Evolutionary conservation across 2,797 vertebrate species (phyloP).

Genomic region (Natrix natrix): DNA sequence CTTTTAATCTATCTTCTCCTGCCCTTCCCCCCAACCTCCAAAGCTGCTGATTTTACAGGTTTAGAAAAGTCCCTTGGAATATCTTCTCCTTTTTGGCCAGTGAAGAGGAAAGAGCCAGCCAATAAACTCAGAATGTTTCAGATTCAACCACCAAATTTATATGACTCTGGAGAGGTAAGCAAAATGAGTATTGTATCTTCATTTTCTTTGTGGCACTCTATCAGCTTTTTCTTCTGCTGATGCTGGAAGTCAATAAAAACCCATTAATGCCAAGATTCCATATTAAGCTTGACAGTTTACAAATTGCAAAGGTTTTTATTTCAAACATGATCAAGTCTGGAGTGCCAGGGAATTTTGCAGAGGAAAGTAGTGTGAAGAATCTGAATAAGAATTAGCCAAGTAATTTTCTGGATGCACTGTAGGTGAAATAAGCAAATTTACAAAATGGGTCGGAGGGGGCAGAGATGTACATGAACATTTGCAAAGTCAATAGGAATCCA

Average conservation of each 20-base stretch:
- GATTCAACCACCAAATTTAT: slow-evolving; percentile 48
- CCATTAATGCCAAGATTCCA: slow-evolving; percentile 60
- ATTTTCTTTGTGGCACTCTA: slow-evolving; percentile 54
- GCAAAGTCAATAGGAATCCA: slow-evolving; percentile 1
- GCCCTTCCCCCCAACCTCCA: not conserved
- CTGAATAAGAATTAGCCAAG: slow-evolving; percentile 29
- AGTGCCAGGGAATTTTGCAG: slow-evolving; percentile 14
- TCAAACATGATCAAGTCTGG: slow-evolving; percentile 48
- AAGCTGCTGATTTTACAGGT: slow-evolving; percentile 22
- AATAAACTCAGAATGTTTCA: slow-evolving; percentile 45
- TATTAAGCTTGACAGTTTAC: slow-evolving; percentile 63
- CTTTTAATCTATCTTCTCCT: slow-evolving; percentile 20
- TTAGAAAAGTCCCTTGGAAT: slow-evolving; percentile 11
- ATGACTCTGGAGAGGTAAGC: slow-evolving; percentile 46
- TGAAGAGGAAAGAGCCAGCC: slow-evolving; percentile 35
- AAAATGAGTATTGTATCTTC: slow-evolving; percentile 52
- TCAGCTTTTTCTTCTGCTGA: slow-evolving; percentile 57
- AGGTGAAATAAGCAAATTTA: slow-evolving; percentile 26
- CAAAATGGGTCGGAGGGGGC: not conserved
- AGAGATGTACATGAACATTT: not conserved
- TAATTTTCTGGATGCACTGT: not conserved
- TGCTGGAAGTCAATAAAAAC: slow-evolving; percentile 60
- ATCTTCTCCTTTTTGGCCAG: not conserved
- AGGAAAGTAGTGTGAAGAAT: slow-evolving; percentile 26
- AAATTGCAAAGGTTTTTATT: slow-evolving; percentile 59